Evolutionary conservation across 1,140 invertebrate species (phyloP).

Genomic region (Heliothis subflexa): DNA sequence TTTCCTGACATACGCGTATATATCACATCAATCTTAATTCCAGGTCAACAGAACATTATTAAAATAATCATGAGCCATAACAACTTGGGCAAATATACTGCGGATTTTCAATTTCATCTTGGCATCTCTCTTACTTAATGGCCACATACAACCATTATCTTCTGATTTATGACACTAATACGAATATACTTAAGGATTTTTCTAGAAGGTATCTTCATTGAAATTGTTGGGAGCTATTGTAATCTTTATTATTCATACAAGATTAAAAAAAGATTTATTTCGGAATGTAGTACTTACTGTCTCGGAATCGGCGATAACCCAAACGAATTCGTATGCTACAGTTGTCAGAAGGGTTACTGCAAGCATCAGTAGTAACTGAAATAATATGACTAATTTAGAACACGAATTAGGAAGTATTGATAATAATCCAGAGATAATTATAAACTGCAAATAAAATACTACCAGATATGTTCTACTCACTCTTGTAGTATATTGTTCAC

Average conservation of each 20-base stretch:
- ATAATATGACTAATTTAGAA: not conserved
- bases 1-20: not conserved
- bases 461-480: constrained; percentile 47
- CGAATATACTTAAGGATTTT: constrained; percentile 47
- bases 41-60: constrained; percentile 31
- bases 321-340: constrained; percentile 47
- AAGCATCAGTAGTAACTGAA: constrained; percentile 55
- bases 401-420: not conserved
- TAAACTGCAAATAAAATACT: too few species aligned
- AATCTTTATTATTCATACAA: constrained; percentile 16
- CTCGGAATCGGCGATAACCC: constrained; percentile 24
- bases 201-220: constrained; percentile 21
- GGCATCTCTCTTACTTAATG: constrained; percentile 44
- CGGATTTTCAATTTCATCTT: constrained; percentile 43
- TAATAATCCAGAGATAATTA: too few species aligned
- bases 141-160: constrained; percentile 42
- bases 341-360: constrained; percentile 48
- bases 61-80: constrained; percentile 41
- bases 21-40: constrained; percentile 31
- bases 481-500: constrained; percentile 60
- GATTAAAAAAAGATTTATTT: constrained; percentile 26
- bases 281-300: constrained; percentile 37
- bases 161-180: constrained; percentile 43
- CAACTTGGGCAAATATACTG: constrained; percentile 37
- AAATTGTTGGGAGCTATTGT: constrained; percentile 15